Conservation (phyloP, 2,888 invertebrate species). For the Seira ritae region DNA sequence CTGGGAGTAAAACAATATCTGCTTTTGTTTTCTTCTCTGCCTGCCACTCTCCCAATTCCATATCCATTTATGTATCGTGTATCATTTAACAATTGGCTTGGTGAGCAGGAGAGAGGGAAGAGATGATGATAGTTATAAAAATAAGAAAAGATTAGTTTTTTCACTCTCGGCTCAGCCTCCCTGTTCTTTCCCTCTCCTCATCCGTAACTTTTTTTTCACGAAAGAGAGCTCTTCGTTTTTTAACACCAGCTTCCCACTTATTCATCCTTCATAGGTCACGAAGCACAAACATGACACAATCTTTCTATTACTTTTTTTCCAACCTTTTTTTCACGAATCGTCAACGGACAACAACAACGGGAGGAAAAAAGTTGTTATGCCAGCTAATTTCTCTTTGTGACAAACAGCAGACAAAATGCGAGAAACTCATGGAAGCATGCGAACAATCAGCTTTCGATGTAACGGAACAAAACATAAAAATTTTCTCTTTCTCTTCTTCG, state of each 20-base stretch:
- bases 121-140: neutral
- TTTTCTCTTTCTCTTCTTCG: neutral
- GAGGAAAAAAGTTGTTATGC: neutral
- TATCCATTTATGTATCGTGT: constrained; percentile 3
- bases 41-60: neutral
- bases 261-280: constrained; percentile 3
- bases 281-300: constrained; percentile 7
- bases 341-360: neutral
- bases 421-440: constrained; percentile 2
- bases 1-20: neutral
- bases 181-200: neutral
- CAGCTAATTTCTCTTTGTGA: neutral
- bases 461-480: neutral
- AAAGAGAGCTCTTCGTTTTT: neutral
- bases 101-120: neutral
- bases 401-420: neutral
- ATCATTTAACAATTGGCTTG: constrained; percentile 2
- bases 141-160: neutral
- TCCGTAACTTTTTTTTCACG: neutral
- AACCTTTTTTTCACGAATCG: neutral
- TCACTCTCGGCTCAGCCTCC: neutral
- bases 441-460: constrained; percentile 1
- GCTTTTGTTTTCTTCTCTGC: neutral
- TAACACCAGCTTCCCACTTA: neutral
- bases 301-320: neutral